Percentiles rank a stretch among this genome's conserved stretches.
These are phyloP conservation scores for Apis cerana DNA, from an alignment of 1,140 invertebrate genomes.

Conservation along the genomic window DNA sequence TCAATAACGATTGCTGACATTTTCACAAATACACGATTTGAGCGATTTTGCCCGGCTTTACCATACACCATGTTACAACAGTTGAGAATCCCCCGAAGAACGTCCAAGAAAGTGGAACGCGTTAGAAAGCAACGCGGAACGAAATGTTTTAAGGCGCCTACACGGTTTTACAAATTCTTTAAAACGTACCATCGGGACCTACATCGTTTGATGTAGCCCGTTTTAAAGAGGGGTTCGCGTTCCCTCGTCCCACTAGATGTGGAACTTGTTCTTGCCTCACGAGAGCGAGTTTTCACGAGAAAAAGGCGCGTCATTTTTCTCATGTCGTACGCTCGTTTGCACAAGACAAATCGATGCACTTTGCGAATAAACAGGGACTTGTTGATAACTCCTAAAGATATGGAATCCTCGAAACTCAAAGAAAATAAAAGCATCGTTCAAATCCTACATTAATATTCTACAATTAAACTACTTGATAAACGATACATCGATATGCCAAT, in stretches of 20 bases:
- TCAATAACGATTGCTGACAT: too few species aligned
- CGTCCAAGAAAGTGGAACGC: conserved; percentile 62
- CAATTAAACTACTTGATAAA: background rate
- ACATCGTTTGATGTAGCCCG: background rate
- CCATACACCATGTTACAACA: background rate
- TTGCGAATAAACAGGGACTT: background rate
- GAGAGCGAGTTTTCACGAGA: background rate
- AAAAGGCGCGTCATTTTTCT: background rate
- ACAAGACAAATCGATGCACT: background rate
- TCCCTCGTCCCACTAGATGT: background rate
- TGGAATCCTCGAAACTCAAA: background rate
- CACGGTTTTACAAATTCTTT: conserved; percentile 40
- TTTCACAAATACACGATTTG: too few species aligned
- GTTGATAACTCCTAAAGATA: too few species aligned
- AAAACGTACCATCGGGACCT: background rate
- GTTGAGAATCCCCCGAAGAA: conserved; percentile 45
- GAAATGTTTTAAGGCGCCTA: conserved; percentile 37
- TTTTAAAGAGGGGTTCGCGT: conserved; percentile 3
- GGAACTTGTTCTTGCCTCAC: background rate
- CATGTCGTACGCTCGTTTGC: background rate
- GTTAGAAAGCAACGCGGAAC: conserved; percentile 55
- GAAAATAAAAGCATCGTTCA: background rate
- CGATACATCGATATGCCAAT: background rate
- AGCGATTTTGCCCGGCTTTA: too few species aligned
- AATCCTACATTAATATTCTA: background rate